Base-by-base conservation (phyloP, 2,113 vertebrate genomes). In the Macroglossus sobrinus region DNA sequence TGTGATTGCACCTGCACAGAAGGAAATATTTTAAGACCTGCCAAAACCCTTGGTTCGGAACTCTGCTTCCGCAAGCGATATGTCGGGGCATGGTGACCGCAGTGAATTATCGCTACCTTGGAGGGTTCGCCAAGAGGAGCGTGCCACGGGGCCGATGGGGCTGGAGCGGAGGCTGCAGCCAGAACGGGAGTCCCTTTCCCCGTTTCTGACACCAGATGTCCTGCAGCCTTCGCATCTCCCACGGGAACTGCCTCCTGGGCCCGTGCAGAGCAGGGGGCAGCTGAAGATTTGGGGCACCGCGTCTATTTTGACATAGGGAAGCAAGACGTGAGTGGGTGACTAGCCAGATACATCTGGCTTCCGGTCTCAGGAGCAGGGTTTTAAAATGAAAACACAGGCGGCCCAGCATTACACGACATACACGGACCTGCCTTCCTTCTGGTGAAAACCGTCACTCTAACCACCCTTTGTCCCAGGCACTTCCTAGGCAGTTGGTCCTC, bases 1-100 rank as follows among this genome's bases (percentile, higher is more conserved):
- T 75, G 86, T 93, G 97, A 97, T 93, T 78, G 79, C 95, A 50
- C 33, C 14, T 33, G 64, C 91, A 91, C 94, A 94, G 97, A 97
- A 92, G 96, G 97, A 97, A 97, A 97, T 97, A 97, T 98, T 97
- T 98, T 95, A 97, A 97, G 93, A 97, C 94, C 95, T 97, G 97
- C 96, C 96, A 97, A 94, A 96, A 97, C 75, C 93, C 94, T 91
- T 91, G 94, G 94, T 97, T 97, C 97, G 94, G 95, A 97, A 93
- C 94, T 95, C 53, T n/a, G 61, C 95, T 97, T 98, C 93, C 88
- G 95, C 95, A 89, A 97, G 96, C 97, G 96, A 94, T 78, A 72
- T 96, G 95, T 95, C 97, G 92, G 97, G 91, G 79, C 91, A 45
- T 24, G 14, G 93, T 61, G 95, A 92, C 95, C 55, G 78, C 2